Evolutionary conservation across 2,113 vertebrate species (phyloP).

Genomic region (Austrofundulus limnaeus): DNA sequence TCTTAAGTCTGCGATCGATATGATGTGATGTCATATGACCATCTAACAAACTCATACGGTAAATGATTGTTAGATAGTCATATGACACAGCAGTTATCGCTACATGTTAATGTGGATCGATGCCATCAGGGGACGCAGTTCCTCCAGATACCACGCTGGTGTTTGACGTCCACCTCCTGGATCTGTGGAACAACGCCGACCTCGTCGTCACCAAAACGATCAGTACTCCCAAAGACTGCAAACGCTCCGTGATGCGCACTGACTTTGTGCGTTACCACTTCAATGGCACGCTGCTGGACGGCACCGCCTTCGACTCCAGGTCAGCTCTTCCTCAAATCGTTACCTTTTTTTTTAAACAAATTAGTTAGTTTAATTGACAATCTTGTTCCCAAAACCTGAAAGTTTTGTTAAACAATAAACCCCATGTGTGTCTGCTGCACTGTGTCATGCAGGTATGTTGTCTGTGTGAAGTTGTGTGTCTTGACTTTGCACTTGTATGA

Average conservation of each 20-base stretch:
- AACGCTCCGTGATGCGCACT: slow-evolving; percentile 84
- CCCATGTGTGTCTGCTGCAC: slow-evolving; percentile 37
- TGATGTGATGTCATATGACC: too few relatives aligned
- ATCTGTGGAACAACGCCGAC: slow-evolving; percentile 93
- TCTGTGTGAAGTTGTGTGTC: slow-evolving; percentile 60
- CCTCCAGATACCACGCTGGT: slow-evolving; percentile 92
- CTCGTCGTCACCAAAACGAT: slow-evolving; percentile 84
- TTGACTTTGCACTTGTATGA: slow-evolving; percentile 68
- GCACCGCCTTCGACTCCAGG: slow-evolving; percentile 91
- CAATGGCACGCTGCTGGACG: slow-evolving; percentile 91
- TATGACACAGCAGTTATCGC: too few relatives aligned
- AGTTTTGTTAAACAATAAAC: not conserved
- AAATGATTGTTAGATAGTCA: too few relatives aligned
- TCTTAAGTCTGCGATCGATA: too few relatives aligned
- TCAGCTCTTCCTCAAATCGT: slow-evolving; percentile 55
- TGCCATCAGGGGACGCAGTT: slow-evolving; percentile 83
- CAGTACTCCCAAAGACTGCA: slow-evolving; percentile 82
- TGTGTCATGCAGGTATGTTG: slow-evolving; percentile 61
- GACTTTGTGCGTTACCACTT: slow-evolving; percentile 97
- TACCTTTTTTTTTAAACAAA: not conserved
- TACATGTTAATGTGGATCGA: too few relatives aligned
- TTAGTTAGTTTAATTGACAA: not conserved
- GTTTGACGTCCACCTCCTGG: slow-evolving; percentile 89
- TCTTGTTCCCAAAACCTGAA: not conserved
- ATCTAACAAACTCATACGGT: too few relatives aligned